A percentile compares a stretch with the other conserved stretches of the same genome.
These are phyloP conservation scores for Acanthopleura granulata DNA, from an alignment of 2,888 invertebrate genomes.

Conservation along the genomic window DNA sequence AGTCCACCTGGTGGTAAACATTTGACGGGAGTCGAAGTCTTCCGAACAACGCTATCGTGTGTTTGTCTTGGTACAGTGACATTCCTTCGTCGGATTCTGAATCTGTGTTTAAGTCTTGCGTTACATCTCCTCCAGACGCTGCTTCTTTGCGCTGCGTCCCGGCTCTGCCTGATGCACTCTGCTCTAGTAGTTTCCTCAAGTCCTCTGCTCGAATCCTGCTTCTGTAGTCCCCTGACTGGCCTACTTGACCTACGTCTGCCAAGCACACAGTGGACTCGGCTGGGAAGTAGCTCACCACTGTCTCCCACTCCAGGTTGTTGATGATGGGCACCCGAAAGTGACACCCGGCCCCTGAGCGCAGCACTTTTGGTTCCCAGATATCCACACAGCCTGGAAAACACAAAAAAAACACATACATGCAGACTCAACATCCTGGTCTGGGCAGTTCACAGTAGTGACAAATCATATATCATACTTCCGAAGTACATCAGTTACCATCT, in stretches of 20 bases:
- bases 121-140: too few species aligned
- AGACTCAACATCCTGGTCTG: too few species aligned
- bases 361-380: slow-evolving; percentile 89
- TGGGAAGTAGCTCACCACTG: slow-evolving; percentile 73
- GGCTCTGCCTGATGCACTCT: background rate
- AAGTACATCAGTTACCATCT: too few species aligned
- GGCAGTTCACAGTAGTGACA: too few species aligned
- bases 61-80: background rate
- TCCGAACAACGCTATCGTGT: slow-evolving; percentile 25
- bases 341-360: slow-evolving; percentile 86
- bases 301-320: slow-evolving; percentile 78
- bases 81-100: too few species aligned
- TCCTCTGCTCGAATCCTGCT: slow-evolving; percentile 27
- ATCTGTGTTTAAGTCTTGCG: background rate
- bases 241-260: slow-evolving; percentile 33
- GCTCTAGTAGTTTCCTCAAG: slow-evolving; percentile 7
- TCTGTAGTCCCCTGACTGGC: slow-evolving; percentile 17
- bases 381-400: slow-evolving; percentile 81
- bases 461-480: too few species aligned
- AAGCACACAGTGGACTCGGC: slow-evolving; percentile 67
- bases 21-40: slow-evolving; percentile 38
- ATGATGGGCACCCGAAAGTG: slow-evolving; percentile 84
- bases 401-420: background rate
- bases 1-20: slow-evolving; percentile 40
- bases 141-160: slow-evolving; percentile 17